Base-by-base conservation (phyloP, 2,888 invertebrate species). In the Eristalinus sepulchralis region DNA sequence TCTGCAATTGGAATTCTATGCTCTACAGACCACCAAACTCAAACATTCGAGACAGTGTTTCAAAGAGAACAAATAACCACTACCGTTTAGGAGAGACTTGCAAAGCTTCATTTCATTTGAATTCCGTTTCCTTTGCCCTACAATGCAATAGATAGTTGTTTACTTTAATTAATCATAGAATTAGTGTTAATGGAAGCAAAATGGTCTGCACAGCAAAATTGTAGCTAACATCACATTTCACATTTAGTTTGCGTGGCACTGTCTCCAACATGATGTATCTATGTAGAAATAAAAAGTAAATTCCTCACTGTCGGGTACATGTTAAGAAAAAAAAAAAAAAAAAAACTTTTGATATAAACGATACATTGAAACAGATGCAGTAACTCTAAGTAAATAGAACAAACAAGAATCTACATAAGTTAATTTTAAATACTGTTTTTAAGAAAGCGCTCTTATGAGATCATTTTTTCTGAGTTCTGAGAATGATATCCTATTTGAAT, bases 401-500 rank as follows among this genome's bases (percentile, higher is more conserved):
- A 27, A n/a, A 27, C 27, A 17, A 17, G 17, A 47, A 47, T 47
- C 47, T 17, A 59, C 59, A 59, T 59, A 59, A 59, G 59, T 59
- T 47, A 47, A 47, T 17, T 8, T 17, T 47, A 47, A 17, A 17
- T 47, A 6, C 27, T 27, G 27, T 27, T 47, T 47, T 17, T 68
- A 47, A 55, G 67, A 72, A 72, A 77, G 31, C 68, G 70, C 57
- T 75, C 75, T 83, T 72, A 20, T 47, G 72, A 67, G 63, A 11
- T 71, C 13, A 33, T 67, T 83, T 64, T 27, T 78, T 59, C 66
- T 59, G 39, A 63, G 47, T 76, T 76, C 59, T 31, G 70, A 80
- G 70, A 11, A 53, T 27, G 60, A 39, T 39, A 70, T 57, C 39
- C 33, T 55, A 70, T 47, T 27, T 47, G 55, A 63, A 80, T 70